Evolutionary conservation across 2,888 invertebrate species (phyloP).

Genomic region (Chrysolina americana): DNA sequence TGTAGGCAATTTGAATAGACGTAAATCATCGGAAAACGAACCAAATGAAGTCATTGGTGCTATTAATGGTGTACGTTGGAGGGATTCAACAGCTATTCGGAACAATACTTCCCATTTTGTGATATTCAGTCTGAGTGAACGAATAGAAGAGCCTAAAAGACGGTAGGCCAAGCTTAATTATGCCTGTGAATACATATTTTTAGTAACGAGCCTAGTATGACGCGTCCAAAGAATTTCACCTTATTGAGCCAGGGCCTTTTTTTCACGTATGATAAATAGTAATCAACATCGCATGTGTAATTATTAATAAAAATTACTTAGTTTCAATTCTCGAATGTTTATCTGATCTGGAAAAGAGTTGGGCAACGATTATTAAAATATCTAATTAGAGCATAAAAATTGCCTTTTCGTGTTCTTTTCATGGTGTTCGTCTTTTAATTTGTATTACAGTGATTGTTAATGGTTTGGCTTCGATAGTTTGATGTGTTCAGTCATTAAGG

Average conservation of each 20-base stretch:
- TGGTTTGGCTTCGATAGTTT: slow-evolving; percentile 31
- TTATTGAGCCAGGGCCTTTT: neutral
- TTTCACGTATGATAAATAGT: slow-evolving; percentile 13
- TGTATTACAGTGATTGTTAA: slow-evolving; percentile 27
- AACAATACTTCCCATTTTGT: too few species aligned
- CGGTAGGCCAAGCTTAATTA: too few species aligned
- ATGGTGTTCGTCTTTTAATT: slow-evolving; percentile 42
- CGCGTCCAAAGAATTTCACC: too few species aligned
- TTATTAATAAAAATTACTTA: neutral
- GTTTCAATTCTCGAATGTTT: slow-evolving; percentile 17
- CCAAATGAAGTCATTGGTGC: too few species aligned
- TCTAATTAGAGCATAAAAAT: slow-evolving; percentile 47
- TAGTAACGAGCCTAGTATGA: too few species aligned
- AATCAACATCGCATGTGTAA: slow-evolving; percentile 6
- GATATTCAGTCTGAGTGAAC: too few species aligned
- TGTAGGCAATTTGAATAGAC: too few species aligned
- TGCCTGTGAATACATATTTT: too few species aligned
- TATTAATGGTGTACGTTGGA: too few species aligned
- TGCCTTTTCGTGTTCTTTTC: slow-evolving; percentile 42
- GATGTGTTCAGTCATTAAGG: neutral
- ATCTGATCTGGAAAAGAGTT: slow-evolving; percentile 35
- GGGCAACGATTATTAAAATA: slow-evolving; percentile 38
- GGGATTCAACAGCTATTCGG: too few species aligned
- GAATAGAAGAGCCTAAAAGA: too few species aligned
- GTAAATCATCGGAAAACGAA: too few species aligned